Evolutionary conservation across 2,113 vertebrate genomes (phyloP), one percentile per base, ranked within the genome.

Genomic region (Hoplias malabaricus): DNA sequence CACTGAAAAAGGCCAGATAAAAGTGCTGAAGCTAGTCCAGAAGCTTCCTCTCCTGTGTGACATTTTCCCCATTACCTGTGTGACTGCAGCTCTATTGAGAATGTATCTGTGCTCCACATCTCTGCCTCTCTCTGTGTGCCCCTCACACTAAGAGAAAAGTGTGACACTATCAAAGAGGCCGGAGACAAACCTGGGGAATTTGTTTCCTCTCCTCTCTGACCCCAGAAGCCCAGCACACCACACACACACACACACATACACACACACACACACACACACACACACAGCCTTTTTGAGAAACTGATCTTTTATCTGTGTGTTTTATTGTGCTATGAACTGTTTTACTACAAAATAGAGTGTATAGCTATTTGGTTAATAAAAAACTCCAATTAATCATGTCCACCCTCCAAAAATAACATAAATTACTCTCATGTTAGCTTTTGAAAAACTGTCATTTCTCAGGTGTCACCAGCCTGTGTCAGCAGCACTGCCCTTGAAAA

Each of bases 91-190:
- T 25, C 66, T 69, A 74, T 78, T 82, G 57, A 71, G 78, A 69
- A 80, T 77, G 68, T 80, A 86, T 86, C 85, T 86, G 23, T 53
- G 29, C 73, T 42, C 59, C 53, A 74, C 71, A 86, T 85, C 81
- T 84, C 56, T 53, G 27, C 71, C 72, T 72, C 67, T 78, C 25
- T 38, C 67, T 71, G 21, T 78, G 76, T 53, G 43, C 67, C 11
- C n/a, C 68, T 80, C 63, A 65, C 73, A 61, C 71, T 71, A 68
- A 66, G 65, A 83, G 66, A 73, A 65, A 69, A 80, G 81, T 61
- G 29, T 71, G 81, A 77, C 81, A 82, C 77, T 83, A 82, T 83
- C 77, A 86, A 40, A 79, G 69, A 65, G 53, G 48, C 46, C 46
- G 46, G 65, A 62, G 59, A 72, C 80, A 69, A 78, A 75, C 75